Base-by-base conservation (phyloP, 2,888 invertebrate genomes). In the Eulithis testata region DNA sequence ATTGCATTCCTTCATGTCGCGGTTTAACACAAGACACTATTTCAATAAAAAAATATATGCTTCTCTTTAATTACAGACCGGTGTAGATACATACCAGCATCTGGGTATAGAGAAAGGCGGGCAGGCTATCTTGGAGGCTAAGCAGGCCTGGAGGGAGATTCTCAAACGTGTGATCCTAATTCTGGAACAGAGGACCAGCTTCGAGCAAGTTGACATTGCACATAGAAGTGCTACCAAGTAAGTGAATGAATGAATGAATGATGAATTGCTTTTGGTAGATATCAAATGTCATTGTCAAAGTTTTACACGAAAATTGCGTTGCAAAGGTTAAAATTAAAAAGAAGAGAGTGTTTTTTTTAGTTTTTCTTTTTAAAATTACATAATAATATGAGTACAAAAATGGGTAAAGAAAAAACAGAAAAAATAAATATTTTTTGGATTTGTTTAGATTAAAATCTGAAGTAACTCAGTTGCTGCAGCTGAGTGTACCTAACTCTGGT, bases 21-120 rank as follows among this genome's bases (percentile, higher is more conserved):
- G n/a, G n/a, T n/a, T n/a, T n/a, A n/a, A n/a, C n/a, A n/a, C n/a
- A n/a, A n/a, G n/a, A n/a, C n/a, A n/a, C n/a, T n/a, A n/a, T n/a
- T n/a, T n/a, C n/a, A n/a, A n/a, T 40, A 9, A 8, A 9, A 40
- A 8, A 8, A 40, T 6, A 40, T 1, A 40, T 40, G 9, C 8
- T 40, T 40, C 8, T 44, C 4, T 5, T 44, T 44, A 4, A n/a
- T 44, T 44, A 37, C 76, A 88, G 87, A 40, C 21, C 0, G 72
- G 70, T 0, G 3, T 21, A 0, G 78, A 80, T 1, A 71, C 80
- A 0, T 90, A 87, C 71, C 72, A 65, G 0, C 81, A 82, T n/a
- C 65, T 91, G 2, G 91, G 90, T 0, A 74, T 91, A 54, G 83
- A 76, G 0, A 82, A 79, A 50, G 91, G 92, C 0, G 91, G 92